phyloP scores from a whole-genome alignment of 2,113 vertebrate species.

The Mystacornis crossleyi region DNA sequence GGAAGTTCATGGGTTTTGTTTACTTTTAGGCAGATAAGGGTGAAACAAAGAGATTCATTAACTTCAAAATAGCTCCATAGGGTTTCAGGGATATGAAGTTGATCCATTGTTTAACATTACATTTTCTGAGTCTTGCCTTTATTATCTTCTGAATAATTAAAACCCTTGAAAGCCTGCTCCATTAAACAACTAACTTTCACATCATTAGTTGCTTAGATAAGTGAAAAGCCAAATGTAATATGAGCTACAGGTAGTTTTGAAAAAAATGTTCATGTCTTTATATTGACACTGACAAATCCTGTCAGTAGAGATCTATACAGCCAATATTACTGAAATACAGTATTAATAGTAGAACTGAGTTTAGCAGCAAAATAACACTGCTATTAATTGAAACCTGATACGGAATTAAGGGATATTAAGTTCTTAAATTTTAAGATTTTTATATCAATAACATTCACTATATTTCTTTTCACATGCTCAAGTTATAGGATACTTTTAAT shows the following conservation, averaged over 20 bases:
- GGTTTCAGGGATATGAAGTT: background rate
- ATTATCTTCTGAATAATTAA: conserved; percentile 29
- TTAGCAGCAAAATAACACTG: conserved; percentile 1
- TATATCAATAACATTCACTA: background rate
- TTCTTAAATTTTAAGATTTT: background rate
- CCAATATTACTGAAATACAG: background rate
- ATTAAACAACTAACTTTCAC: conserved; percentile 6
- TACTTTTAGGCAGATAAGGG: background rate
- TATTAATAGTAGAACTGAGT: background rate
- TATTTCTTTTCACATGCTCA: background rate
- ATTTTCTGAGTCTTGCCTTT: conserved; percentile 15
- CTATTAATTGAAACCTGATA: background rate
- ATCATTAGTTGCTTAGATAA: background rate
- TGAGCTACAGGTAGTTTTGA: background rate
- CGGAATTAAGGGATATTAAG: background rate
- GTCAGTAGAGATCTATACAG: background rate
- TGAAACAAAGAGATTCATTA: background rate
- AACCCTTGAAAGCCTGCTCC: background rate
- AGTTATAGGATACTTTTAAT: background rate
- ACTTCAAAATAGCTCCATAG: background rate
- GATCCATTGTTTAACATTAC: background rate
- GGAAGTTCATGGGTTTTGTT: background rate
- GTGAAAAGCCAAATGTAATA: background rate
- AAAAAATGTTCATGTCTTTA: background rate
- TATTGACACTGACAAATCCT: background rate